Evolutionary conservation across 2,113 vertebrate genomes (phyloP).

Genomic region (Ammospiza caudacuta): DNA sequence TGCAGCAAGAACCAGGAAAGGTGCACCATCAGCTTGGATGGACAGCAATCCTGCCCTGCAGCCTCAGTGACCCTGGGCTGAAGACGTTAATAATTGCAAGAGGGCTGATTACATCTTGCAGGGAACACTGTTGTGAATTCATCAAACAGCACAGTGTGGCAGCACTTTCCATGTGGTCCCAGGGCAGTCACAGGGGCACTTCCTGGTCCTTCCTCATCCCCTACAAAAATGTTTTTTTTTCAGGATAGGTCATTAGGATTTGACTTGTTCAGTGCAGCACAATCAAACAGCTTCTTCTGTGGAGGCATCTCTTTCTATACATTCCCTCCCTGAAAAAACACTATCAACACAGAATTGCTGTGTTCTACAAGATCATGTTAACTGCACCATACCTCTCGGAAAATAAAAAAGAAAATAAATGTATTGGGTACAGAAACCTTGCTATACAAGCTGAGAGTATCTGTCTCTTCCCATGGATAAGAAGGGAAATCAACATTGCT

Average conservation of each 20-base stretch:
- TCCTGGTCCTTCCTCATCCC: not conserved
- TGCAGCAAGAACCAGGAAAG: not conserved
- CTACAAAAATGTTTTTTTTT: accelerated
- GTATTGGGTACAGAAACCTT: not conserved
- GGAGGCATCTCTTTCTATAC: not conserved
- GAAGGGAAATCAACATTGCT: not conserved
- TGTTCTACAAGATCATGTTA: not conserved
- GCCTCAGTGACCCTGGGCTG: not conserved
- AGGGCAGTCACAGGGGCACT: not conserved
- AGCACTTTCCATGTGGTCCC: not conserved
- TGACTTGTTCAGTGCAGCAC: not conserved
- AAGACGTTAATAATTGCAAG: slow-evolving; percentile 10
- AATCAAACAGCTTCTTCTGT: not conserved
- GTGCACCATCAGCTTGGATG: accelerated
- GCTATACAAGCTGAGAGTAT: not conserved
- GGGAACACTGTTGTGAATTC: not conserved
- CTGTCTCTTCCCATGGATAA: not conserved
- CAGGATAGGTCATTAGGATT: not conserved
- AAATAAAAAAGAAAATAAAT: not conserved
- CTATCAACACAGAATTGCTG: not conserved
- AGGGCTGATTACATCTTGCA: not conserved
- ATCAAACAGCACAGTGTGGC: accelerated
- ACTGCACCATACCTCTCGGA: not conserved
- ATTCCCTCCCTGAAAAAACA: not conserved
- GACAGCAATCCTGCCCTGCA: not conserved